phyloP scores from a whole-genome alignment of 2,113 vertebrate species.

The Gymnarchus niloticus region DNA sequence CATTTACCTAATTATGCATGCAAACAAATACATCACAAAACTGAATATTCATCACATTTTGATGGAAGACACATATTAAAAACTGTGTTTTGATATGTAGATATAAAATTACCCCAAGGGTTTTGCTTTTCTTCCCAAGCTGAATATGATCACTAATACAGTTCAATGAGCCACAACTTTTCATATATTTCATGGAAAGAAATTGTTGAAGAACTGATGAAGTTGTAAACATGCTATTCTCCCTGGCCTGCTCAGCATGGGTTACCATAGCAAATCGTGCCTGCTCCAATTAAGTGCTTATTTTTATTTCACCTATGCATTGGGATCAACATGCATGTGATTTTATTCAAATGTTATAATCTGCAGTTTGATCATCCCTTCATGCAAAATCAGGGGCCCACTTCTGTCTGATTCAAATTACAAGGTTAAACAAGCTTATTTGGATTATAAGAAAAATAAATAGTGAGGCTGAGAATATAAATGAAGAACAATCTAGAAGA shows the following conservation, averaged over 20 bases:
- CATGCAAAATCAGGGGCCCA: background rate
- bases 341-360: background rate
- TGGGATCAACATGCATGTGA: background rate
- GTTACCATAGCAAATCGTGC: background rate
- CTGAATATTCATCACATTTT: conserved; percentile 57
- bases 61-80: conserved; percentile 42
- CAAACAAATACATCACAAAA: conserved; percentile 60
- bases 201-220: background rate
- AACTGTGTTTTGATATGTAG: conserved; percentile 62
- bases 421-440: background rate
- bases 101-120: conserved; percentile 58
- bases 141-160: conserved; percentile 51
- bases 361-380: background rate
- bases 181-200: background rate
- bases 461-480: background rate
- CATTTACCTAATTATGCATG: conserved; percentile 63
- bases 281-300: background rate
- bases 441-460: background rate
- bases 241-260: background rate
- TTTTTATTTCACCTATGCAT: background rate
- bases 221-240: background rate
- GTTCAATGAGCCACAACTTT: conserved; percentile 21
- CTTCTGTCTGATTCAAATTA: background rate
- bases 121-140: conserved; percentile 44
- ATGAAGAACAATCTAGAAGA: too few species aligned